Conservation (phyloP, 2,797 vertebrate genomes). For the Syngnathus rostellatus region DNA sequence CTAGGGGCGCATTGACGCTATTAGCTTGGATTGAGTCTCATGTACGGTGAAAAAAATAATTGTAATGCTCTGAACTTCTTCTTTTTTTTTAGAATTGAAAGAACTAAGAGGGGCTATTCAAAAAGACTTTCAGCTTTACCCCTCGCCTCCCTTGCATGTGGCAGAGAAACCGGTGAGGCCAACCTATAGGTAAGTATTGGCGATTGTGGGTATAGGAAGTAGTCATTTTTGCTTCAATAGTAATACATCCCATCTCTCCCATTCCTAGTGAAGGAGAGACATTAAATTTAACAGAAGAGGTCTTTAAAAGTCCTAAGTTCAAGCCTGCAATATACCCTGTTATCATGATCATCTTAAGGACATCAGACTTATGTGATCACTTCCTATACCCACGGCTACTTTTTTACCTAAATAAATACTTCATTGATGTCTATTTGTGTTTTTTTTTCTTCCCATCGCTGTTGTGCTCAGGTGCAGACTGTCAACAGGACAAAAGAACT, state of each 20-base stretch:
- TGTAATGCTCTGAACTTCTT: background rate
- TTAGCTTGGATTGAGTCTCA: background rate
- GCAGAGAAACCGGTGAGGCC: constrained; percentile 8
- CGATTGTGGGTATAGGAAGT: background rate
- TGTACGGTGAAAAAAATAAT: background rate
- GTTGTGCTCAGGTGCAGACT: background rate
- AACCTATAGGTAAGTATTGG: constrained; percentile 33
- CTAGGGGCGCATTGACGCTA: constrained; percentile 45
- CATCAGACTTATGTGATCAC: background rate
- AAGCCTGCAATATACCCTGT: background rate
- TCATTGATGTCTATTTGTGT: background rate
- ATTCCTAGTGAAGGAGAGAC: background rate
- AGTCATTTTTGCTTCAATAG: background rate
- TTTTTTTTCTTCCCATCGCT: background rate
- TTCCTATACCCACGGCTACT: background rate
- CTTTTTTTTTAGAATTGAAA: constrained; percentile 45
- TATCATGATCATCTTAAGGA: background rate
- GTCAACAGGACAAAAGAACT: constrained; percentile 4
- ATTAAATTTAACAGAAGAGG: background rate
- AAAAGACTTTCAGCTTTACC: constrained; percentile 43
- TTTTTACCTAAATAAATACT: no score
- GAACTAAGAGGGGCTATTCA: constrained; percentile 52
- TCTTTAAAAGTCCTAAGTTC: background rate
- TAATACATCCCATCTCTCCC: background rate
- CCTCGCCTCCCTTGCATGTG: constrained; percentile 2